Evolutionary conservation across 30 jellyfish, hydroid and myxozoan species (phyloP), one percentile per base, ranked within the genome.

Genomic region (Morbakka virulenta): DNA sequence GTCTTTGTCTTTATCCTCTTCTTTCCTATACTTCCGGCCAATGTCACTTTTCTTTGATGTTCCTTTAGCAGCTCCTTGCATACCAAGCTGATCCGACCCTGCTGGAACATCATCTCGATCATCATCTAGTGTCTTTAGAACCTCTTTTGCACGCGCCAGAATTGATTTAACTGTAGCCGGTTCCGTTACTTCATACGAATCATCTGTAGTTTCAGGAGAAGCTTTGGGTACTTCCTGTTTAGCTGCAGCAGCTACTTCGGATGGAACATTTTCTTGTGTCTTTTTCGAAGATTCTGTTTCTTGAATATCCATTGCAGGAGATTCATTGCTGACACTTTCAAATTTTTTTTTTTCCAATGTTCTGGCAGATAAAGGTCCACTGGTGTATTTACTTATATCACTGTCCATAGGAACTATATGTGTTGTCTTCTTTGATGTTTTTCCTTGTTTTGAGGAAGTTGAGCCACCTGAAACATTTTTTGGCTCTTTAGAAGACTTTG

Each of bases 101-200:
- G 33, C 74, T 13, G 17, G 13, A 17, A 41, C 17, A 17, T 69
- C 94, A 1, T 74, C 86, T 75, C 77, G 53, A 20, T 91, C 98
- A 23, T 81, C 86, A 34, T 91, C 98, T 53, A 91, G 78, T n/a
- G 98, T 86, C 50, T 91, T 91, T 80, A 91, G 28, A 2, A 91
- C 98, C 62, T 91, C 98, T 70, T 91, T 91, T 28, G 98, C 98
- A 20, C 98, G 75, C 51, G 95, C 96, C 14, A 91, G 89, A 22
- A 91, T 91, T 71, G 98, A 91, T 28, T 86, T 79, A 21, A 91
- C 98, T 2, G 98, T 64, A 78, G 74, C 63, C 22, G 98, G 96
- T 69, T 91, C 98, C 4, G 98, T 17, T 2, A 89, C 85, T 57
- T 89, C 97, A 57, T 66, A 88, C 24, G 74, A 49, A 22, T 78